Percentiles rank a stretch among this genome's conserved stretches.
These are phyloP conservation scores for Himalopsyche japonica DNA, from an alignment of 2,888 invertebrate species.

Conservation along the genomic window DNA sequence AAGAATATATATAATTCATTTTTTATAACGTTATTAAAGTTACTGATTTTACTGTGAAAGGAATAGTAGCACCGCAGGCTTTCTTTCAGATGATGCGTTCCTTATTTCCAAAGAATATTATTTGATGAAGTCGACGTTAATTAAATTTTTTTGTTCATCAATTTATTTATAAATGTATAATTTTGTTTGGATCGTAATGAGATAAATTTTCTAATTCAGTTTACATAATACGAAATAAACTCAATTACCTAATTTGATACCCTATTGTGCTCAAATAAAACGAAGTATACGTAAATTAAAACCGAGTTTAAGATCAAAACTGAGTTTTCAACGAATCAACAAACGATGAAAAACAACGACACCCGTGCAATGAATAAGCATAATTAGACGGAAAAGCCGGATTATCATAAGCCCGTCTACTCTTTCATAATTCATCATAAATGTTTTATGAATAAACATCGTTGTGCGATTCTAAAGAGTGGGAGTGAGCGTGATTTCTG, in stretches of 20 bases:
- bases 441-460: slow-evolving; percentile 26
- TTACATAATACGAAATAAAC: background rate
- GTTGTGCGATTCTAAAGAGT: background rate
- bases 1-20: too few relatives aligned
- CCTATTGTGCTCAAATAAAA: background rate
- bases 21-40: too few relatives aligned
- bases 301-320: background rate
- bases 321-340: background rate
- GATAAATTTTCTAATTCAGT: background rate
- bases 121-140: too few relatives aligned
- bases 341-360: background rate
- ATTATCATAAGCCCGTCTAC: slow-evolving; percentile 24
- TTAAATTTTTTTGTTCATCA: too few relatives aligned
- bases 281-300: background rate
- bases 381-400: slow-evolving; percentile 24
- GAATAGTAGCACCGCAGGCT: too few relatives aligned
- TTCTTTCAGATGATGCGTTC: too few relatives aligned
- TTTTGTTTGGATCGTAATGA: background rate
- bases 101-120: too few relatives aligned
- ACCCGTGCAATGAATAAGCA: slow-evolving; percentile 20
- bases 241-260: background rate
- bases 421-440: slow-evolving; percentile 17
- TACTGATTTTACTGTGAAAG: too few relatives aligned
- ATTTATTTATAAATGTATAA: too few relatives aligned
- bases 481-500: slow-evolving; percentile 9